These are phyloP conservation scores for Cariama cristata DNA, from an alignment of 2,113 vertebrate genomes.

Conservation along the genomic window DNA sequence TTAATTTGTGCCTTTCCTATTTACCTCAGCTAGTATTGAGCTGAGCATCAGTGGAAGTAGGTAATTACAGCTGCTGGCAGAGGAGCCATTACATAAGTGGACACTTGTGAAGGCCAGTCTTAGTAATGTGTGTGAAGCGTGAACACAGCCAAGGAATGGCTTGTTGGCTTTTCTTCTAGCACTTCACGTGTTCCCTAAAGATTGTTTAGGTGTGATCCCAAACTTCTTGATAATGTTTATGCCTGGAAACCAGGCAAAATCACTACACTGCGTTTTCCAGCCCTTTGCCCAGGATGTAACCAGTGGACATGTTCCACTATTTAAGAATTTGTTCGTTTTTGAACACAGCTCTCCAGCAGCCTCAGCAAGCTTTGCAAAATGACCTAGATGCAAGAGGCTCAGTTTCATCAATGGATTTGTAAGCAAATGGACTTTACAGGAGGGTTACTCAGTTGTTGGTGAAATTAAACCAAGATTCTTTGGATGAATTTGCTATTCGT, in stretches of 20 bases:
- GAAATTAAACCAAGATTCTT: neutral
- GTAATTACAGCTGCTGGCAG: neutral
- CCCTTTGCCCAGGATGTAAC: neutral
- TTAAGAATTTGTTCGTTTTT: neutral
- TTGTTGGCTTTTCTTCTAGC: neutral
- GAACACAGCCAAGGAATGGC: neutral
- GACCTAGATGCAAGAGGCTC: neutral
- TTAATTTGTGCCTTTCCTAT: neutral
- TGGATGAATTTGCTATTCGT: neutral
- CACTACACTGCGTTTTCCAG: neutral
- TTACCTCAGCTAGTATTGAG: neutral
- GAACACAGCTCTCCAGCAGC: neutral
- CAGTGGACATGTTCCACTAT: accelerated
- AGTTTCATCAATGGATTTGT: neutral
- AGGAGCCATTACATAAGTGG: neutral
- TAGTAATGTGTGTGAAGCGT: neutral
- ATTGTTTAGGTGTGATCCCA: neutral
- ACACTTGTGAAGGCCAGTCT: neutral
- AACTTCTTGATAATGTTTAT: neutral
- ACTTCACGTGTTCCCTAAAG: neutral
- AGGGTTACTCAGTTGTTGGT: accelerated
- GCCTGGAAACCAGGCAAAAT: neutral
- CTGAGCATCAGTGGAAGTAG: neutral
- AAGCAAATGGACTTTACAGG: neutral
- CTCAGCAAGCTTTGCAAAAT: neutral